Base-by-base conservation (phyloP, 2,797 vertebrate genomes). In the Chlorospingus semifuscus region DNA sequence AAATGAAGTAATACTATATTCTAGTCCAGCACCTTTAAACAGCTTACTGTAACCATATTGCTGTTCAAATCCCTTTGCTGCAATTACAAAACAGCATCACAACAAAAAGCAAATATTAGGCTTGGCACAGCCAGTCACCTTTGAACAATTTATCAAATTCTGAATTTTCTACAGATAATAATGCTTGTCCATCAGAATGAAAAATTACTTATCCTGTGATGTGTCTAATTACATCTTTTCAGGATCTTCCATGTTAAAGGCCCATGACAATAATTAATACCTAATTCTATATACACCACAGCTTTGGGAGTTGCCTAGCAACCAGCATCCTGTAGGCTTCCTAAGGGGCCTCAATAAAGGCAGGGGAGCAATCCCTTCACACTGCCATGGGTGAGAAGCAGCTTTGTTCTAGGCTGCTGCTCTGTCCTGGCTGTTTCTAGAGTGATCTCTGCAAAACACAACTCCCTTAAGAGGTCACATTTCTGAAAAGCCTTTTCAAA, bases 231-330 rank as follows among this genome's bases (percentile, higher is more conserved):
- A 93, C 95, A 75, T 66, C 90, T 93, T 96, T 97, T 94, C 96
- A 83, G 93, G 96, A 96, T 95, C 93, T 97, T 95, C 93, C 63
- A 18, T 56, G 53, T 92, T 96, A 96, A 97, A 94, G 78, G 76
- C 89, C 89, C 70, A 42, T 80, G 94, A 89, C 87, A 97, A 97
- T 97, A 98, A 98, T 98, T 98, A 97, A 97, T 96, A 94, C 95
- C 94, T 98, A 98, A 96, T 94, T 96, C 90, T 96, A 95, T 89
- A 97, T 97, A 97, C 90, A 95, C 85, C 80, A 72, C 75, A 96
- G 91, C 88, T 91, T 97, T 89, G 72, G 66, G 77, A 0, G 95
- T 98, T 98, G 98, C 98, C 89, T 98, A 92, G 98, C 97, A 98
- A 98, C 97, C 82, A 70, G 94, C 84, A 92, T 93, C 97, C 92